Conservation (phyloP, 2,113 vertebrate species). For the Microtus ochrogaster region DNA sequence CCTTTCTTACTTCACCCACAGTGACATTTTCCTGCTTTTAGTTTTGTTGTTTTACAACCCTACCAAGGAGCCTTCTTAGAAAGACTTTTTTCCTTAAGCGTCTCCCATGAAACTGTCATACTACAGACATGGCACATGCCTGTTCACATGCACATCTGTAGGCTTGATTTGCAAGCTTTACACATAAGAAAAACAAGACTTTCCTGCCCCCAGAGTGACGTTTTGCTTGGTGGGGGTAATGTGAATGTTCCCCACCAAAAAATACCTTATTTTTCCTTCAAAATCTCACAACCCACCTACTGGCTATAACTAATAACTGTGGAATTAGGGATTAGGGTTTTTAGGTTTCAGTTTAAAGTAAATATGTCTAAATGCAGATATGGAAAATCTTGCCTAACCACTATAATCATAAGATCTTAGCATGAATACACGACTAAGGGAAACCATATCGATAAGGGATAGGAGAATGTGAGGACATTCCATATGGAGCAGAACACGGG, state of each 20-base stretch:
- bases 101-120: not conserved
- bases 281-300: not conserved
- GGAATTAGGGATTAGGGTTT: not conserved
- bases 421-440: not conserved
- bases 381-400: not conserved
- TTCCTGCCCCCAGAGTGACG: not conserved
- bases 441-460: not conserved
- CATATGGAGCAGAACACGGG: not conserved
- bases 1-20: not conserved
- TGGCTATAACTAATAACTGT: not conserved
- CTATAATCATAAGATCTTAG: not conserved
- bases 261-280: not conserved
- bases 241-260: not conserved
- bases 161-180: not conserved
- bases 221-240: not conserved
- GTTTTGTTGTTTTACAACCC: not conserved
- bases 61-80: not conserved
- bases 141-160: not conserved
- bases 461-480: not conserved
- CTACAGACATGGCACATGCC: not conserved
- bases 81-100: not conserved
- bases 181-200: not conserved
- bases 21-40: not conserved
- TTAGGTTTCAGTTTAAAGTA: not conserved
- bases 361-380: not conserved